Evolutionary conservation across 2,113 vertebrate genomes (phyloP), one percentile per base, ranked within the genome.

Genomic region (Rana temporaria): DNA sequence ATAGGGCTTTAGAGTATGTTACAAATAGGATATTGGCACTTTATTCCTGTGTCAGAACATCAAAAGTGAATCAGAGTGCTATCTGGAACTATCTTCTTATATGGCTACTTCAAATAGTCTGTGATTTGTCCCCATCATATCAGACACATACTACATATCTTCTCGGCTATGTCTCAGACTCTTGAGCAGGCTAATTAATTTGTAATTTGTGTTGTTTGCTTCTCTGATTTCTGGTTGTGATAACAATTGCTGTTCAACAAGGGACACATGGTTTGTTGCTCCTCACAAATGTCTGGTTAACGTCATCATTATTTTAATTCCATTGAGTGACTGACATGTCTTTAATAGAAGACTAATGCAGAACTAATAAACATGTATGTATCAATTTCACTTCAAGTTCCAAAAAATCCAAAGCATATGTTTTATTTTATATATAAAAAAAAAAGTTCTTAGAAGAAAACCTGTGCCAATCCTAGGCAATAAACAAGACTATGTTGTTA

Each of bases 151-250:
- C 55, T 70, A 32, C 59, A n/a, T 53, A 32, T 19, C 64, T 22
- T 7, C 34, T 69, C 12, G n/a, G 16, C 9, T 20, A 71, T 38
- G 20, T 69, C 65, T 48, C 66, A 62, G 63, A 57, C 42, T 63
- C 66, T 63, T 62, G 17, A 71, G 38, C 55, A 69, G 67, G 22
- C 78, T 81, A 81, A 81, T 81, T 71, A 81, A 63, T 81, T 70
- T 60, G 5, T 62, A 64, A 81, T 81, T 81, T 81, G 34, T 73
- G 59, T 53, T 72, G 79, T 73, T 62, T 71, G 56, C 30, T 59
- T 69, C 22, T 68, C 38, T 64, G 79, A 81, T 74, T 42, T 73
- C 59, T 32, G 63, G 60, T 48, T 64, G 59, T 74, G 48, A 82
- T 74, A 65, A 74, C 16, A 24, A 73, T 69, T 48, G 42, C 32